Conservation (phyloP, 2,797 vertebrate species). For the Manis crassicaudata region DNA sequence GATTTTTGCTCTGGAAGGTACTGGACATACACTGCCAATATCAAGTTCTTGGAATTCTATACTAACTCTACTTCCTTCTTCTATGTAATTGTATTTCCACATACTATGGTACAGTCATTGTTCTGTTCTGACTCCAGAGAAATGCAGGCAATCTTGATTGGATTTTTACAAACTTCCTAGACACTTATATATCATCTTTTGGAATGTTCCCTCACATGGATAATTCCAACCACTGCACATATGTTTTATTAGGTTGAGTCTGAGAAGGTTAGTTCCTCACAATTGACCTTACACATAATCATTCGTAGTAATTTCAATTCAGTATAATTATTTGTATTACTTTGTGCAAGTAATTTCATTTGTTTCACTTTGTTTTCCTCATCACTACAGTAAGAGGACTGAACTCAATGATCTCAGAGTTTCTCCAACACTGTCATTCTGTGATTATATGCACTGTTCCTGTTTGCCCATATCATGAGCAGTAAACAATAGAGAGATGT, state of each 20-base stretch:
- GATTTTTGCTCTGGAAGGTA: background rate
- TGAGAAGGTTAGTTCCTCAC: background rate
- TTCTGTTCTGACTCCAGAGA: background rate
- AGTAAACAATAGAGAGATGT: background rate
- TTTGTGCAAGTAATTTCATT: background rate
- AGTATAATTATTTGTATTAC: background rate
- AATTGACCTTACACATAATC: background rate
- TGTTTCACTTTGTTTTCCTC: conserved; percentile 6
- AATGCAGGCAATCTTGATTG: background rate
- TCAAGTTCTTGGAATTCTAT: background rate
- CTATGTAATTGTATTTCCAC: background rate
- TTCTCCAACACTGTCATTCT: background rate
- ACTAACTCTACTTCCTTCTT: background rate
- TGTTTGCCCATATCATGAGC: background rate
- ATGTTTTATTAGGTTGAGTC: background rate
- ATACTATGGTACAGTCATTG: background rate
- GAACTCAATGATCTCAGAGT: background rate
- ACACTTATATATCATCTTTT: background rate
- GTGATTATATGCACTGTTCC: background rate
- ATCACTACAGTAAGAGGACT: background rate
- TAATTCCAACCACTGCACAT: background rate
- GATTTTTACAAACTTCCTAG: background rate
- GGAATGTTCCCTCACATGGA: background rate
- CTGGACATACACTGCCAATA: background rate
- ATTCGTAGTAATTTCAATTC: background rate